Base-by-base conservation (phyloP, 2,797 vertebrate species). In the Enteromius afrohamiltoni region DNA sequence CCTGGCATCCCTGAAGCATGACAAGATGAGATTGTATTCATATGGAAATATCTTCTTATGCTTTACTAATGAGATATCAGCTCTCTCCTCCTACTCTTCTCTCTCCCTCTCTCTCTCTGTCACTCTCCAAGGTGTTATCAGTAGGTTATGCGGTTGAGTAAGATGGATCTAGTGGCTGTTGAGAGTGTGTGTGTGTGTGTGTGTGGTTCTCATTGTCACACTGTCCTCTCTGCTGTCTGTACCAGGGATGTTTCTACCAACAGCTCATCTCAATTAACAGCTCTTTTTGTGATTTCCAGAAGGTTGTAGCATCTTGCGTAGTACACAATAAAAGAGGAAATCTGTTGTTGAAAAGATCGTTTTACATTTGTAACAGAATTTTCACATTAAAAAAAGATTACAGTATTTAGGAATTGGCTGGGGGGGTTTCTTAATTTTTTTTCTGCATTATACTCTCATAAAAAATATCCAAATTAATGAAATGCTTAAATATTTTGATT, bases 41-140 rank as follows among this genome's bases (percentile, higher is more conserved):
- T 74, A 82, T 74, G 80, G 70, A 82, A 74, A 74, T 82, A 14
- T 74, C 75, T 29, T 19, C 23, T 79, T 79, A 67, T 6, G 3
- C 62, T 67, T 53, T 82, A 75, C 70, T 65, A 74, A 82, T 75
- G 58, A 75, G 34, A 53, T 77, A 68, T 75, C 29, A 26, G 31
- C 60, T 49, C 68, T 11, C 60, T 80, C 77, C 69, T 47, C 29
- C 29, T 71, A 34, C 49, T 42, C 53, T 29, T 81, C 2, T 81
- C 37, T 31, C 53, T 47, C 23, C 19, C 17, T 65, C 58, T 19
- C 40, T 75, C 29, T 26, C 13, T 53, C 29, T 70, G 23, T 82
- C 51, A 26, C 65, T 77, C 65, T 85, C 74, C 9, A 60, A 37
- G 26, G 29, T 82, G 58, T 80, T 69, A 55, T 26, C 64, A 68